Percentiles rank a stretch among this genome's conserved stretches.
Conservation (phyloP, 1,140 invertebrate genomes). For the Dreissena polymorpha region DNA sequence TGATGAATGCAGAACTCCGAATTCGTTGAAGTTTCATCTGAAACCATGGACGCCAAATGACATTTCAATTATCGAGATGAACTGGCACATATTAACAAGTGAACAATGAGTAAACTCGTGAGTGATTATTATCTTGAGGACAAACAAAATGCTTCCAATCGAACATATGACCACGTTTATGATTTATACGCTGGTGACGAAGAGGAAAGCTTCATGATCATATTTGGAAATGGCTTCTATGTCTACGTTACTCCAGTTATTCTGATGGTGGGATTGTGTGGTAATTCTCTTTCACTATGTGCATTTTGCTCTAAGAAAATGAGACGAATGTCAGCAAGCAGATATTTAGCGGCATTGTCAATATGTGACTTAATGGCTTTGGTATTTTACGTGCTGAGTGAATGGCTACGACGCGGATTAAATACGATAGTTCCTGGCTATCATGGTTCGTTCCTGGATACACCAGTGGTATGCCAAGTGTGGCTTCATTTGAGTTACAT, state of each 20-base stretch:
- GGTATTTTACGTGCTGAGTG: slow-evolving; percentile 34
- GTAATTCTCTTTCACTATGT: slow-evolving; percentile 15
- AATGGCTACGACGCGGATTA: slow-evolving; percentile 32
- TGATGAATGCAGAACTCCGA: no score
- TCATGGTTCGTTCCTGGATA: slow-evolving; percentile 58
- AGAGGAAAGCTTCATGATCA: background rate
- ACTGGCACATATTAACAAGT: no score
- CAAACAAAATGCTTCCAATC: no score
- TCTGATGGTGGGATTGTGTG: slow-evolving; percentile 7
- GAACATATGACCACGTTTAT: no score
- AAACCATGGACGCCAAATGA: no score
- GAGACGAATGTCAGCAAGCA: slow-evolving; percentile 23
- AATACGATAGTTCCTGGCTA: background rate
- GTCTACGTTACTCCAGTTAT: slow-evolving; percentile 9
- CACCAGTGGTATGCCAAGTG: slow-evolving; percentile 70
- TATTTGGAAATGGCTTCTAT: slow-evolving; percentile 30
- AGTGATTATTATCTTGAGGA: no score
- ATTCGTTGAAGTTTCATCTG: no score
- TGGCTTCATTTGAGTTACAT: slow-evolving; percentile 70
- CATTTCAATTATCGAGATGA: no score
- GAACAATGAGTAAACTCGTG: no score
- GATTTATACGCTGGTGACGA: no score
- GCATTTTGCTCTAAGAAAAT: slow-evolving; percentile 39
- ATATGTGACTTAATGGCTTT: slow-evolving; percentile 11
- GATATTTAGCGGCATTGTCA: slow-evolving; percentile 32